phyloP scores from a whole-genome alignment of 2,888 invertebrate genomes.

The Leptogaster cylindrica region DNA sequence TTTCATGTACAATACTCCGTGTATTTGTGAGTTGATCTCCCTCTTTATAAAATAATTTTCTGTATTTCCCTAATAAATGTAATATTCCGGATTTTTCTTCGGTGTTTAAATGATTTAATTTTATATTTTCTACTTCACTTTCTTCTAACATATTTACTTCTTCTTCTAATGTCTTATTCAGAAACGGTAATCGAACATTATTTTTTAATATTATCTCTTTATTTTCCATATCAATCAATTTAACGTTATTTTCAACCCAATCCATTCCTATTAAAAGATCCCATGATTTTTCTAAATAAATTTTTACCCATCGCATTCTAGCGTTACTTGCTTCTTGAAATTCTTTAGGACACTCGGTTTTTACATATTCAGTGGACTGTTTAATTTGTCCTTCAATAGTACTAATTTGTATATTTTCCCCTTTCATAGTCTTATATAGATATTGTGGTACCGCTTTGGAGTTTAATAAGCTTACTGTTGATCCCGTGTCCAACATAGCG shows the following conservation, averaged over 20 bases:
- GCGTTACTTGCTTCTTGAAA: neutral
- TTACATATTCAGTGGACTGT: neutral
- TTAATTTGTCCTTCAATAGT: neutral
- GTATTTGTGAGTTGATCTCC: too few species aligned
- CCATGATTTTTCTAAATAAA: neutral
- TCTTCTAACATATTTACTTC: neutral
- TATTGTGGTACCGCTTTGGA: too few species aligned
- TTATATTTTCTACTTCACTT: neutral
- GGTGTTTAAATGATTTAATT: neutral
- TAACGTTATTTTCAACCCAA: neutral
- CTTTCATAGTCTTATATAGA: neutral
- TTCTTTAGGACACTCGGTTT: conserved; percentile 1
- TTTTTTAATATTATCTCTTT: neutral
- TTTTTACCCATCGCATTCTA: neutral
- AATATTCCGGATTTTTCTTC: neutral
- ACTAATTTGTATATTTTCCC: neutral
- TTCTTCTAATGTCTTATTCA: neutral
- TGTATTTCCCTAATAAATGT: neutral
- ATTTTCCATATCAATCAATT: neutral
- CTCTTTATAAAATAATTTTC: conserved; percentile 5
- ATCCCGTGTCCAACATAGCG: neutral
- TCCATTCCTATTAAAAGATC: neutral
- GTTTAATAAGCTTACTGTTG: too few species aligned
- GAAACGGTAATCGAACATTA: neutral
- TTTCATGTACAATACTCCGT: too few species aligned